Evolutionary conservation across 2,113 vertebrate species (phyloP).

Genomic region (Entomyzon cyanotis): DNA sequence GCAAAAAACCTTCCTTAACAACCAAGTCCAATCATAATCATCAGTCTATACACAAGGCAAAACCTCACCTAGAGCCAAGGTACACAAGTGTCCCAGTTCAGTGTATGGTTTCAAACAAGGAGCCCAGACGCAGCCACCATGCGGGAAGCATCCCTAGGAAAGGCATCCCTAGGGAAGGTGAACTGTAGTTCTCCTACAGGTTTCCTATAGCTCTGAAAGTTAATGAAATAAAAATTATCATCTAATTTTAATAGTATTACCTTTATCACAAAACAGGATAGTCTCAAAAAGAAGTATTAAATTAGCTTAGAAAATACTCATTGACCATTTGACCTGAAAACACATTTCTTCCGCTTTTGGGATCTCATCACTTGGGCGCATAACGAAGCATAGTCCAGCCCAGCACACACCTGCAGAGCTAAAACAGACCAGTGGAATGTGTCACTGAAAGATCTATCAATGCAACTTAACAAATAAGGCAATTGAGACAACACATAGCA

Average conservation of each 20-base stretch:
- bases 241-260: neutral
- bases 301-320: neutral
- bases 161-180: neutral
- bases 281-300: neutral
- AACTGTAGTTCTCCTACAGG: neutral
- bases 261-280: neutral
- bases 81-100: neutral
- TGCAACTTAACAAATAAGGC: neutral
- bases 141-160: neutral
- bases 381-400: neutral
- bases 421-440: neutral
- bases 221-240: neutral
- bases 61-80: neutral
- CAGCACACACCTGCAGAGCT: neutral
- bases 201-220: neutral
- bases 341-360: neutral
- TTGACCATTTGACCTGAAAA: neutral
- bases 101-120: neutral
- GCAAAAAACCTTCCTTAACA: neutral
- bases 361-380: neutral
- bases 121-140: neutral
- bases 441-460: neutral
- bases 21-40: neutral
- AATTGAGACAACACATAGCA: neutral
- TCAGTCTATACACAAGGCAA: neutral